Conservation (phyloP, 2,797 vertebrate genomes). For the Sebastiscus albofasciatus region DNA sequence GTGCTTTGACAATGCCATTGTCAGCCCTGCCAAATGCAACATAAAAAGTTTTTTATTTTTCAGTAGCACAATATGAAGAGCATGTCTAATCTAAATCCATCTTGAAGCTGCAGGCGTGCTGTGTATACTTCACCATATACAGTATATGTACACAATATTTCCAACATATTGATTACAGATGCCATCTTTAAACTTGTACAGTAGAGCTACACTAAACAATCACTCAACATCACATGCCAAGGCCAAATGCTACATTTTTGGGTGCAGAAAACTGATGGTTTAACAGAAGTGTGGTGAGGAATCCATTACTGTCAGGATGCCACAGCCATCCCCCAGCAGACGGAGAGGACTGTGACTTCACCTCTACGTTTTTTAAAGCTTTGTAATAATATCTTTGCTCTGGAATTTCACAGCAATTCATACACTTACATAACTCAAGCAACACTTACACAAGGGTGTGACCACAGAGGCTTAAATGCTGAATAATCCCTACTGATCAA, state of each 20-base stretch:
- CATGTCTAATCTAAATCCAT: neutral
- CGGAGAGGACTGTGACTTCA: neutral
- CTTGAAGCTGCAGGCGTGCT: neutral
- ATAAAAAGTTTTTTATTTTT: neutral
- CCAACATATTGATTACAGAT: neutral
- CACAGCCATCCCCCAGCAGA: neutral
- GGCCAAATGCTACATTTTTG: neutral
- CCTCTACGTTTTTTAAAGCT: neutral
- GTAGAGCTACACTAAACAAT: neutral
- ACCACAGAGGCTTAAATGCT: neutral
- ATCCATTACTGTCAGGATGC: constrained; percentile 13
- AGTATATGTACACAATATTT: neutral
- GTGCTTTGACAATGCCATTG: too few species aligned
- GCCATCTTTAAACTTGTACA: neutral
- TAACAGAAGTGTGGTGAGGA: constrained; percentile 9
- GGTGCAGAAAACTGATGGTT: neutral
- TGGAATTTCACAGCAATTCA: constrained; percentile 6
- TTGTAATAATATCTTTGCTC: constrained; percentile 3
- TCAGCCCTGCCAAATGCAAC: too few species aligned
- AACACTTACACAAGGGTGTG: neutral
- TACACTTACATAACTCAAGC: neutral
- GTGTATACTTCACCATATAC: neutral
- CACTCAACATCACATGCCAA: neutral
- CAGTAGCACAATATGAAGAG: neutral
- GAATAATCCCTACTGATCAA: neutral